Conservation (phyloP, 2,888 invertebrate genomes). For the Polietes domitor region DNA sequence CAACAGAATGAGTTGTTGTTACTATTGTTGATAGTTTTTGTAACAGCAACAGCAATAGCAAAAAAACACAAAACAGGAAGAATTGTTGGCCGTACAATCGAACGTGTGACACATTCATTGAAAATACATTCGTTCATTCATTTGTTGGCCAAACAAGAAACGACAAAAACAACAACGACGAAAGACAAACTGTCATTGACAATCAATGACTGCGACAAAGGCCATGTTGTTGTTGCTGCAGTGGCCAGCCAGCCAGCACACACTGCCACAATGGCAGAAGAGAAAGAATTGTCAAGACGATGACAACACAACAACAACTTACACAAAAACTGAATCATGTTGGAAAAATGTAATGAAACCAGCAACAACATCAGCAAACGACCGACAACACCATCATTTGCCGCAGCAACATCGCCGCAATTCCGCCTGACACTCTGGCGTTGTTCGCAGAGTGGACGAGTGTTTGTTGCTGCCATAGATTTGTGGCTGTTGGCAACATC, state of each 20-base stretch:
- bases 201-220: conserved; percentile 24
- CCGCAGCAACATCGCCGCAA: conserved; percentile 10
- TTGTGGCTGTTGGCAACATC: not conserved
- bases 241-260: no score
- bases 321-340: conserved; percentile 58
- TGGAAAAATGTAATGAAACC: conserved; percentile 22
- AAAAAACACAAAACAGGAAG: conserved; percentile 61
- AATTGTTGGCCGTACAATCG: conserved; percentile 39
- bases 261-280: conserved; percentile 28
- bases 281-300: not conserved
- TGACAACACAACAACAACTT: not conserved
- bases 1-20: conserved; percentile 34
- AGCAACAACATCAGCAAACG: conserved; percentile 3
- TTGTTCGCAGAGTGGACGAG: not conserved
- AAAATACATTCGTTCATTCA: conserved; percentile 41
- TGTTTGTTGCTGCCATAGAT: conserved; percentile 4
- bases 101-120: conserved; percentile 54
- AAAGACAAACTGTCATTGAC: conserved; percentile 61
- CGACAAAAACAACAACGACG: conserved; percentile 13
- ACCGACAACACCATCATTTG: not conserved
- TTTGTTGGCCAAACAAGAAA: not conserved
- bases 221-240: conserved; percentile 3
- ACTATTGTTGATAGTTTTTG: conserved; percentile 28
- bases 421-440: conserved; percentile 5
- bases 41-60: not conserved